Evolutionary conservation across 2,797 vertebrate genomes (phyloP), one percentile per base, ranked within the genome.

Genomic region (Mico argentatus): DNA sequence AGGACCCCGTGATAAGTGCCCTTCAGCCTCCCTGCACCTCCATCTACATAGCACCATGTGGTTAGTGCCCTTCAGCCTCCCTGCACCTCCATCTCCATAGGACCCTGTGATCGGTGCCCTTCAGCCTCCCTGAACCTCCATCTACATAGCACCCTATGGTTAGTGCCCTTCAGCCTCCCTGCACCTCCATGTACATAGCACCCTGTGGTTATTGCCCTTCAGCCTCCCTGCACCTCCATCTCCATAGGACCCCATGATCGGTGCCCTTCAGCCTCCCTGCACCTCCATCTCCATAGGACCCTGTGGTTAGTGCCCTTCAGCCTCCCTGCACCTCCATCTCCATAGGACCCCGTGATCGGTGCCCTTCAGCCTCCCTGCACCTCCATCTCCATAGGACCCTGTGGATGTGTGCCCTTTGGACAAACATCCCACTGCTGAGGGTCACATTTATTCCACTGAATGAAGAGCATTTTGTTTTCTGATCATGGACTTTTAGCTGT

Each of bases 351-450:
- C 0, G 0, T 52, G 17, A 1, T 52, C 2, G 0, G 2, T 52
- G 50, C 17, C 50, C 50, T 6, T 52, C 17, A 52, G 5, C 50
- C 50, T 52, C 24, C 57, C 26, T 6, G 24, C 24, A 12, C 4
- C 24, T 59, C 1, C 57, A 59, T 0, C 4, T 59, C 2, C 24
- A 4, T 14, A 57, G 55, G 4, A 30, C 27, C 1, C 4, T 4
- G 3, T 2, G 22, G 10, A 39, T 24, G 9, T 48, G 17, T 5
- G 5, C 5, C 33, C 4, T 17, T 22, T 24, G 0, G 0, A 1
- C 0, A 10, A 26, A 17, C 5, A 36, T 8, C 4, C 1, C 12
- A 0, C 4, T 19, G 4, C 2, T 20, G 4, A 41, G 5, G 26
- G 1, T 2, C 3, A 5, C 3, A 0, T 55, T 20, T 20, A 6